A percentile compares a stretch with the other conserved stretches of the same genome.
These are phyloP conservation scores for Xestia rhomboidea DNA, from an alignment of 2,888 invertebrate species.

Conservation along the genomic window DNA sequence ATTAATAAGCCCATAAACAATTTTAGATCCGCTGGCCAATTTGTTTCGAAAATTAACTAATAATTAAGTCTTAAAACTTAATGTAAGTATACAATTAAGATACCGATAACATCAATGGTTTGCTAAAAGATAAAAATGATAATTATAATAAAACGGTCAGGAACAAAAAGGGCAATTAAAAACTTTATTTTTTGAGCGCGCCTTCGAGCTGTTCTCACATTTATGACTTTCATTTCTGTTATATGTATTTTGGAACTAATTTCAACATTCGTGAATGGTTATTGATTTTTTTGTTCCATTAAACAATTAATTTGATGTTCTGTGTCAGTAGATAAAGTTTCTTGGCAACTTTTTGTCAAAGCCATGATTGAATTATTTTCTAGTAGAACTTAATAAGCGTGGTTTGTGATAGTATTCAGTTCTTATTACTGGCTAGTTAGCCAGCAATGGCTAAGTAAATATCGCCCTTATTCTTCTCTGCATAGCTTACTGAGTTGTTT, in stretches of 20 bases:
- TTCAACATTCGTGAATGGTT: slow-evolving; percentile 9
- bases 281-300: slow-evolving; percentile 29
- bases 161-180: slow-evolving; percentile 54
- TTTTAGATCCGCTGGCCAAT: slow-evolving; percentile 47
- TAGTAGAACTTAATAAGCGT: neutral
- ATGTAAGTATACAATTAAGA: slow-evolving; percentile 63
- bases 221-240: slow-evolving; percentile 37
- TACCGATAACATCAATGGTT: slow-evolving; percentile 53
- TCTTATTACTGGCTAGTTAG: neutral
- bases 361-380: neutral
- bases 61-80: slow-evolving; percentile 56
- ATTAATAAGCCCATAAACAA: slow-evolving; percentile 25
- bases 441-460: neutral
- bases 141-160: slow-evolving; percentile 57
- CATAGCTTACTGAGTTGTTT: neutral
- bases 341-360: neutral
- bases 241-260: slow-evolving; percentile 39
- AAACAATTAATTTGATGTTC: slow-evolving; percentile 8
- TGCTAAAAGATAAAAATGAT: slow-evolving; percentile 60
- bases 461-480: neutral
- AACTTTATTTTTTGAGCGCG: slow-evolving; percentile 21
- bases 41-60: slow-evolving; percentile 55
- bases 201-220: neutral
- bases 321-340: neutral
- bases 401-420: neutral